Percentiles rank a stretch among this genome's conserved stretches.
phyloP scores from a whole-genome alignment of 1,140 invertebrate genomes.

The Trichonephila inaurata region DNA sequence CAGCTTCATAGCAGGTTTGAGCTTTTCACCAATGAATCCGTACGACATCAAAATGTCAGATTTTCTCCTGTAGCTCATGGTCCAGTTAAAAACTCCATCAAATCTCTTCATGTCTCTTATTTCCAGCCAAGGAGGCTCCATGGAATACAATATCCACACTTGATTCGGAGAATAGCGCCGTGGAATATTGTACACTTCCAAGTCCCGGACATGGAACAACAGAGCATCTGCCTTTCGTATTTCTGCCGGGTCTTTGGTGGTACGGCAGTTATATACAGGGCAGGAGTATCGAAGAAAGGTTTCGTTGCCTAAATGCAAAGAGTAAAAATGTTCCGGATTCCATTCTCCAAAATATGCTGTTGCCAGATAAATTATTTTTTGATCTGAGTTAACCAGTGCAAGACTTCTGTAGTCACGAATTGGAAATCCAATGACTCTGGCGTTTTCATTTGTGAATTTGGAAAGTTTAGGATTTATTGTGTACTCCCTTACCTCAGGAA shows the following conservation, averaged over 20 bases:
- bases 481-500: slow-evolving; percentile 33
- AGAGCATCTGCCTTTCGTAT: slow-evolving; percentile 73
- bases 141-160: slow-evolving; percentile 77
- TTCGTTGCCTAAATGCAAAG: not conserved
- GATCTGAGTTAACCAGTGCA: not conserved
- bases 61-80: slow-evolving; percentile 79
- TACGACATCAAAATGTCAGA: slow-evolving; percentile 76
- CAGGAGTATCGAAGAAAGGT: slow-evolving; percentile 49
- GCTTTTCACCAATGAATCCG: slow-evolving; percentile 52
- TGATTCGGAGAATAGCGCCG: not conserved
- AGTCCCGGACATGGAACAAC: slow-evolving; percentile 76
- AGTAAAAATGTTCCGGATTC: slow-evolving; percentile 69
- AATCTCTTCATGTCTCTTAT: slow-evolving; percentile 70
- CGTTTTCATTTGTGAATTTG: slow-evolving; percentile 63
- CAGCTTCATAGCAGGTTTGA: not conserved
- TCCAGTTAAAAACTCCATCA: slow-evolving; percentile 79
- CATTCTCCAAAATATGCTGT: slow-evolving; percentile 66
- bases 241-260: slow-evolving; percentile 60
- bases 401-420: not conserved
- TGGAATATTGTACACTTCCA: slow-evolving; percentile 66
- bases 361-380: slow-evolving; percentile 70
- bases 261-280: slow-evolving; percentile 47
- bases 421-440: slow-evolving; percentile 44
- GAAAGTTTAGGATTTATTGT: not conserved
- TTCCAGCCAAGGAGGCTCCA: slow-evolving; percentile 75